Base-by-base conservation (phyloP, 2,113 vertebrate species). In the Penelope pileata region DNA sequence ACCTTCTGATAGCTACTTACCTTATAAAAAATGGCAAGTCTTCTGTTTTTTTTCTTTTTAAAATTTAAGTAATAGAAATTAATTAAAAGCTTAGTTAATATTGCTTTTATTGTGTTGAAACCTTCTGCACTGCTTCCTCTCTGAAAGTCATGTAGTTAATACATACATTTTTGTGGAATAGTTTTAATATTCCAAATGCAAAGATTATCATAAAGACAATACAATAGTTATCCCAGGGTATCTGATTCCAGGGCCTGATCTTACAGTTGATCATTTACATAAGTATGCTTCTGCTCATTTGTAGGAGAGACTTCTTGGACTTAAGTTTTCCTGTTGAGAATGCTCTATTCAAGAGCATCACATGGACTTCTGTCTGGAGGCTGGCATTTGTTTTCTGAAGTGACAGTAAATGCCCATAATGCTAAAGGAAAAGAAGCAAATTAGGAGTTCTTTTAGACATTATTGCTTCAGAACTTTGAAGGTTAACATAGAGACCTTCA, bases 81-180 rank as follows among this genome's bases (percentile, higher is more conserved):
- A 29, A 22, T 40, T 54, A 16, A 36, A 5, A 4, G 1, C 21
- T 58, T 48, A 69, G 3, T 60, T 60, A 1, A 0, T 21, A 16
- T 62, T 80, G 60, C 22, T 38, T 74, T 42, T 36, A 42, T 36
- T 75, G 18, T 67, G 40, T 30, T 67, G 8, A 47, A 29, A n/a
- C 7, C 5, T 59, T 78, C 14, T 80, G 7, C 17, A 9, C 6
- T 56, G 12, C 27, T 42, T 75, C 29, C 11, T 56, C 11, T n/a
- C 22, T 51, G n/a, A 51, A 86, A 47, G 10, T 79, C 8, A 24
- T n/a, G 16, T 9, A 79, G 56, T 17, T 56, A 42, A 16, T 23
- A 79, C 1, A 17, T 62, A 47, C 34, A 47, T 67, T 24, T 69
- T 70, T 73, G 32, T 62, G n/a, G 6, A 79, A 56, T 34, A 63